Evolutionary conservation across 2,797 vertebrate species (phyloP).

Genomic region (Benthosema pterotum): DNA sequence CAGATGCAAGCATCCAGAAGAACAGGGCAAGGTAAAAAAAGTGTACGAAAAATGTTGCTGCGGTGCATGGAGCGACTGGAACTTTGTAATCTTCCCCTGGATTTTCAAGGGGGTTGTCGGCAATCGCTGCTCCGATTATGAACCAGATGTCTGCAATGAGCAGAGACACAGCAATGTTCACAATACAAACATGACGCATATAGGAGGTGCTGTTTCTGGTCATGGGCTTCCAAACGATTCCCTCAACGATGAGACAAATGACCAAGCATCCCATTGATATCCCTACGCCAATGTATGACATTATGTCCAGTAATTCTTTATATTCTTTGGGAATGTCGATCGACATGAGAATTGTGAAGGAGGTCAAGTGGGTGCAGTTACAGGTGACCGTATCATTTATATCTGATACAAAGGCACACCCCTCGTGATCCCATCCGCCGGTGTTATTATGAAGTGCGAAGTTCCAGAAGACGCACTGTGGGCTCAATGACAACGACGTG

Average conservation of each 20-base stretch:
- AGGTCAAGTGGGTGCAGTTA: constrained; percentile 86
- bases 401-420: constrained; percentile 60
- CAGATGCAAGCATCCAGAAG: constrained; percentile 93
- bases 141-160: constrained; percentile 90
- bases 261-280: constrained; percentile 87
- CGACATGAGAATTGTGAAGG: constrained; percentile 93
- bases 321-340: constrained; percentile 5
- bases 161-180: constrained; percentile 88
- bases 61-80: constrained; percentile 67
- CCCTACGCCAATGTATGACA: constrained; percentile 85
- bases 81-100: constrained; percentile 17
- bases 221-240: constrained; percentile 85
- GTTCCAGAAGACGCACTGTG: constrained; percentile 91
- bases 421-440: constrained; percentile 80
- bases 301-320: constrained; percentile 51
- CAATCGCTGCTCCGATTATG: constrained; percentile 77
- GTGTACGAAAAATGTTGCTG: constrained; percentile 88
- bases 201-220: constrained; percentile 87
- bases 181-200: constrained; percentile 87
- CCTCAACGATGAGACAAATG: constrained; percentile 87
- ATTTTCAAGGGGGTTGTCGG: constrained; percentile 24
- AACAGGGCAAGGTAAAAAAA: constrained; percentile 92
- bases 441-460: constrained; percentile 66
- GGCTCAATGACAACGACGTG: constrained; percentile 28
- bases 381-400: constrained; percentile 66